Evolutionary conservation across 2,797 vertebrate genomes (phyloP), one percentile per base, ranked within the genome.

Genomic region (Aldrovandia affinis): DNA sequence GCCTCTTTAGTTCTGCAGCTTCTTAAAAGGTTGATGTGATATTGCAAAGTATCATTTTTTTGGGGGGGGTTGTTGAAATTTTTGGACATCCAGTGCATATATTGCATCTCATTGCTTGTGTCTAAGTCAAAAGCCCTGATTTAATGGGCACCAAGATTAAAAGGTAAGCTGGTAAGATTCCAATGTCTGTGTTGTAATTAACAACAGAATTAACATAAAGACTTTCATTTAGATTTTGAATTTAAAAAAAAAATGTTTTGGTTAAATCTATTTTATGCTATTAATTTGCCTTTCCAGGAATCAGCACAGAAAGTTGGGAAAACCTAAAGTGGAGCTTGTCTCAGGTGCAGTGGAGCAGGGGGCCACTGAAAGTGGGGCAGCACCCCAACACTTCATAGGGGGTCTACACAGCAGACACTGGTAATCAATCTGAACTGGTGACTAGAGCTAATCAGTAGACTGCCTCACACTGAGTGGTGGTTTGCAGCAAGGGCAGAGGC

Each of bases 1-100:
- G 97, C 96, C 97, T 97, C 96, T 98, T 97, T 98, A 95, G 95
- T 96, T 91, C 94, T 96, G 96, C 95, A 96, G 95, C 96, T 97
- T 96, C 97, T 98, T 97, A 97, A 96, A 97, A 97, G 95, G 93
- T 95, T 95, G 96, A 93, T 0, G 91, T 92, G 95, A 91, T 95
- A 96, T 96, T 93, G 93, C 59, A 85, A 79, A 82, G 84, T 91
- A 92, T 63, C 90, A 90, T 59, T 55, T 83, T 83, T 81, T 61
- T 65, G 44, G 33, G 0, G 54, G 88, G 84, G 86, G 89, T 88
- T 92, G 92, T 92, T 68, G 63, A 90, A 88, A 85, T 92, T 91
- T 93, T 92, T 88, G 33, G n/a, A n/a, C 70, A 87, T 85, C 81
- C 84, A 89, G 89, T 85, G 89, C 90, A 93, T 93, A 92, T 92